phyloP scores from a whole-genome alignment of 1,140 invertebrate genomes.

The Leptopilina boulardi region DNA sequence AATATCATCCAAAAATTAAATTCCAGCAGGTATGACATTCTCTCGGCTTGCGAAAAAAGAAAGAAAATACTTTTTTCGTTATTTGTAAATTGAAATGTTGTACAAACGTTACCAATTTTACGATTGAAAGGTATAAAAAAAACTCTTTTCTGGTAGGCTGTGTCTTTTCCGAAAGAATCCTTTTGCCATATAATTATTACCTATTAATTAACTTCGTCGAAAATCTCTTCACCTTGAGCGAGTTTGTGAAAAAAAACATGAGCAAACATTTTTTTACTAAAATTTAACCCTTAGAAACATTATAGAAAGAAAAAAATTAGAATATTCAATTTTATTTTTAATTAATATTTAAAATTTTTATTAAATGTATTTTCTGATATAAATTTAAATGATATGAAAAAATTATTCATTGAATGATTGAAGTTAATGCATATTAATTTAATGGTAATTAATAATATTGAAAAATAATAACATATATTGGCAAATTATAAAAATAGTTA shows the following conservation, averaged over 20 bases:
- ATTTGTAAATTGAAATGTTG: slow-evolving; percentile 29
- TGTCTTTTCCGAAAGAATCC: not conserved
- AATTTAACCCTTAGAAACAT: not conserved
- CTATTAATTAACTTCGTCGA: not conserved
- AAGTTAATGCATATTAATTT: no score
- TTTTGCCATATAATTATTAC: not conserved
- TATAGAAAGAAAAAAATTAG: not conserved
- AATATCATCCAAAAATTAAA: slow-evolving; percentile 14
- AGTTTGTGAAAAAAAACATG: not conserved
- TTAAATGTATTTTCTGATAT: no score
- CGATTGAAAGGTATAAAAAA: slow-evolving; percentile 11
- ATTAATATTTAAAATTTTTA: not conserved
- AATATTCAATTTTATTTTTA: not conserved
- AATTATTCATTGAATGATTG: no score
- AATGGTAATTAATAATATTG: no score
- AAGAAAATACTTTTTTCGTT: not conserved
- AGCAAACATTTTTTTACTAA: not conserved
- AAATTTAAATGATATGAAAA: no score
- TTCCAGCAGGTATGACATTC: slow-evolving; percentile 21
- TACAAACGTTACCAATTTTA: slow-evolving; percentile 21
- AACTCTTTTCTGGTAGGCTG: slow-evolving; percentile 25
- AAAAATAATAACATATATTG: no score
- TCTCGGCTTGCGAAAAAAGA: not conserved
- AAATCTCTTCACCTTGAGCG: slow-evolving; percentile 11
- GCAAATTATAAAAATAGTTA: no score